Percentiles rank a stretch among this genome's conserved stretches.
Evolutionary conservation across 2,113 vertebrate species (phyloP).

Genomic region (Reinhardtius hippoglossoides): DNA sequence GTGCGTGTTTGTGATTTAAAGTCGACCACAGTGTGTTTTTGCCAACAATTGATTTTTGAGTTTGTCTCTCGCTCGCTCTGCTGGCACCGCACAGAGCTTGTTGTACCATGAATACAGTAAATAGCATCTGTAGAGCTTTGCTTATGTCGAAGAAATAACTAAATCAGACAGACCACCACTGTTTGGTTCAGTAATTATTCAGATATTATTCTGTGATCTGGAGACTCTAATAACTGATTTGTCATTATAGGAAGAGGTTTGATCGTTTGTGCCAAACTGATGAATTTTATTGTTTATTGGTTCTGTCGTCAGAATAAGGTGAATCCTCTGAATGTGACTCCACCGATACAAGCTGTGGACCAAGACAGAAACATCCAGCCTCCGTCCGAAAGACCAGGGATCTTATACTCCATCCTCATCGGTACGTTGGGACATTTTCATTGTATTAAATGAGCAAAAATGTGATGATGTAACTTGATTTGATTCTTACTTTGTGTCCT

Average conservation of each 20-base stretch:
- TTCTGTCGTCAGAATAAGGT: constrained; percentile 84
- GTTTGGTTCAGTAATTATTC: neutral
- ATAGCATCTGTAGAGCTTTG: neutral
- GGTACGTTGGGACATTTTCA: constrained; percentile 85
- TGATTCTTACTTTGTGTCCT: too few relatives aligned
- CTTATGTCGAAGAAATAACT: neutral
- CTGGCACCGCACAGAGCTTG: neutral
- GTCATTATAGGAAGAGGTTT: too few relatives aligned
- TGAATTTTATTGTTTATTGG: neutral
- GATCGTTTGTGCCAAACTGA: neutral
- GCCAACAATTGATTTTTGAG: constrained; percentile 16
- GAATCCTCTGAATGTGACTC: constrained; percentile 94
- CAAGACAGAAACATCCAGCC: constrained; percentile 96
- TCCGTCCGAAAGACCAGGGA: constrained; percentile 91
- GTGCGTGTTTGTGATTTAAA: neutral
- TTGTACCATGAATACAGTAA: constrained; percentile 13
- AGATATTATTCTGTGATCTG: neutral
- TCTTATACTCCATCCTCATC: constrained; percentile 94
- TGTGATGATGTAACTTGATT: too few relatives aligned
- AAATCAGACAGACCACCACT: neutral
- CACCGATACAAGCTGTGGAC: constrained; percentile 93
- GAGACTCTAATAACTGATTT: too few relatives aligned
- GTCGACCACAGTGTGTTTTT: neutral
- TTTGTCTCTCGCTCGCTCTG: neutral
- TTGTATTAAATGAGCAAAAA: too few relatives aligned